Evolutionary conservation across 1,140 invertebrate species (phyloP).

Genomic region (Sitophilus oryzae): DNA sequence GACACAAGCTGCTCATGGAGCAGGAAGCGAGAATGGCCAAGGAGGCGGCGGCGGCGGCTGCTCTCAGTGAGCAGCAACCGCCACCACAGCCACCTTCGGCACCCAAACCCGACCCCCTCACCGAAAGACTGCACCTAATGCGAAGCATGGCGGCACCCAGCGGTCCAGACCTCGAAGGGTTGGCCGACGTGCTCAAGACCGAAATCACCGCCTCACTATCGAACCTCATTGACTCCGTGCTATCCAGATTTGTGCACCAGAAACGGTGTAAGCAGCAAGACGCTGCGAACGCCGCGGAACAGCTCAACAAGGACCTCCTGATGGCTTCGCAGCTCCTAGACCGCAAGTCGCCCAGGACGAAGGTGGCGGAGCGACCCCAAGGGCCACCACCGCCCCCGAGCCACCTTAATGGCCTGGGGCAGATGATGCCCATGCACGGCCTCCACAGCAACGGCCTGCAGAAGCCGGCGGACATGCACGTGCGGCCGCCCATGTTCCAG

Average conservation of each 20-base stretch:
- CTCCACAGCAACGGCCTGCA: slow-evolving; percentile 48
- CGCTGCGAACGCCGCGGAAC: slow-evolving; percentile 67
- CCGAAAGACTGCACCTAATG: slow-evolving; percentile 59
- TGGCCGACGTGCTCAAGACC: slow-evolving; percentile 82
- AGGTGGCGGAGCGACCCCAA: slow-evolving; percentile 64
- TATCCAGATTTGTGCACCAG: slow-evolving; percentile 78
- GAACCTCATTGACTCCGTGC: slow-evolving; percentile 81
- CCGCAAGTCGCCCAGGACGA: slow-evolving; percentile 73
- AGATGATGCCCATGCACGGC: slow-evolving; percentile 37
- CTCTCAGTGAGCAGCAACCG: slow-evolving; percentile 44
- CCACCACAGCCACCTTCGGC: slow-evolving; percentile 45
- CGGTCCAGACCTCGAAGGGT: slow-evolving; percentile 73
- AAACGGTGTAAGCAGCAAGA: slow-evolving; percentile 71
- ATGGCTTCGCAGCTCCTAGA: slow-evolving; percentile 71
- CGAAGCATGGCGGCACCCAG: slow-evolving; percentile 55
- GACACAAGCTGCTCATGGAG: slow-evolving; percentile 69
- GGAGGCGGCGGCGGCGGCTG: slow-evolving; percentile 54
- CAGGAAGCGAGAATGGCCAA: slow-evolving; percentile 66
- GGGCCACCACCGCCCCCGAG: slow-evolving; percentile 46
- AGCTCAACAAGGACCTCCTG: slow-evolving; percentile 75
- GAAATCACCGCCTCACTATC: slow-evolving; percentile 80
- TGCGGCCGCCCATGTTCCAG: slow-evolving; percentile 65
- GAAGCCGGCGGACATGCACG: slow-evolving; percentile 61
- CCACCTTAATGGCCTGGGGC: slow-evolving; percentile 36
- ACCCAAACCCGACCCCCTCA: slow-evolving; percentile 45